phyloP scores from a whole-genome alignment of 1,140 invertebrate species.

The Prorops nasuta region DNA sequence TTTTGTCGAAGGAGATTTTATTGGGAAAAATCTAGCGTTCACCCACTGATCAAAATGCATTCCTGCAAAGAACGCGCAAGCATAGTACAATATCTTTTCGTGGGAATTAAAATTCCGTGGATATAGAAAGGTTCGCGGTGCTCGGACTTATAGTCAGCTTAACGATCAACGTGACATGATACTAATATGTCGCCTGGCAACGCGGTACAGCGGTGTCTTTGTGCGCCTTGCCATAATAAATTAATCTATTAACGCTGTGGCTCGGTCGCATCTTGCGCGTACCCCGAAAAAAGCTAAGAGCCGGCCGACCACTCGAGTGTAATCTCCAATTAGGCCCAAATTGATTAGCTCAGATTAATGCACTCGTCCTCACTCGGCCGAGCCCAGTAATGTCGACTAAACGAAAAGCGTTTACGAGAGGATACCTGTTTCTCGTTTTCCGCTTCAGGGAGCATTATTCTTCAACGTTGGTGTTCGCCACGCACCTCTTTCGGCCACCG shows the following conservation, averaged over 20 bases:
- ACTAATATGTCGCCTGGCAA: conserved; percentile 45
- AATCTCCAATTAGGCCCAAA: conserved; percentile 54
- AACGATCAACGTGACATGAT: conserved; percentile 39
- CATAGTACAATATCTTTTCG: conserved; percentile 2
- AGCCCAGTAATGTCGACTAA: neutral
- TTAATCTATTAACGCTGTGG: conserved; percentile 52
- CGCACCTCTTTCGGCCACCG: too few relatives aligned
- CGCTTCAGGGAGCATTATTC: neutral
- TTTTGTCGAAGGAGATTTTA: too few relatives aligned
- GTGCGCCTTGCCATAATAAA: conserved; percentile 50
- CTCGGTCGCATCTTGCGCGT: conserved; percentile 23
- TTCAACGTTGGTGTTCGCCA: neutral
- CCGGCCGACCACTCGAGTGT: conserved; percentile 27
- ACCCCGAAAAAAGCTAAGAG: conserved; percentile 9
- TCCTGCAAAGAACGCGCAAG: too few relatives aligned
- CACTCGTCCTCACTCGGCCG: conserved; percentile 3
- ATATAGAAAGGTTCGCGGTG: conserved; percentile 34
- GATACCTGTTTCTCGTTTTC: neutral
- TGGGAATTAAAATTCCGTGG: conserved; percentile 45
- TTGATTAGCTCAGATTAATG: conserved; percentile 52
- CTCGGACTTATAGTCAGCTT: conserved; percentile 27
- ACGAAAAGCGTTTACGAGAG: neutral
- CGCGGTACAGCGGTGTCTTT: conserved; percentile 44
- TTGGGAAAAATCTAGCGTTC: too few relatives aligned
- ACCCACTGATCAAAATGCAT: conserved; percentile 17